Conservation (phyloP, 2,113 vertebrate genomes). For the Megaceryle maxima region DNA sequence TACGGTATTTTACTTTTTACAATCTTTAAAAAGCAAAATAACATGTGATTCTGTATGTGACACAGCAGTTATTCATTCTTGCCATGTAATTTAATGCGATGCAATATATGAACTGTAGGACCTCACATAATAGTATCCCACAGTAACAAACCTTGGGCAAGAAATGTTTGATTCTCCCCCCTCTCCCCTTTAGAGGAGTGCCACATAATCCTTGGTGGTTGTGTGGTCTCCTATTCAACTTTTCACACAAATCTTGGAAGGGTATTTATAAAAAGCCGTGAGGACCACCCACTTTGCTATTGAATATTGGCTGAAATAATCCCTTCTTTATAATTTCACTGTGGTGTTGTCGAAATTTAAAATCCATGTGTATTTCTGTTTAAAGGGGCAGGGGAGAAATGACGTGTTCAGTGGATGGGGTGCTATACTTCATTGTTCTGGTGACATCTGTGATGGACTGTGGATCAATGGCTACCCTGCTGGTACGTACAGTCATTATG, state of each 20-base stretch:
- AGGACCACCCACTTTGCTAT: slow-evolving; percentile 72
- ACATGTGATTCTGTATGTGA: not conserved
- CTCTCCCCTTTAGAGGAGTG: slow-evolving; percentile 7
- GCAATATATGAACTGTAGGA: slow-evolving; percentile 13
- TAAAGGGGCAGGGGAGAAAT: slow-evolving; percentile 75
- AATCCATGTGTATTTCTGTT: slow-evolving; percentile 43
- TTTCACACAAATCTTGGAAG: slow-evolving; percentile 64
- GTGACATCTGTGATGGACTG: slow-evolving; percentile 70
- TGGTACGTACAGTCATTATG: slow-evolving; percentile 60
- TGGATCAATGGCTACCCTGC: slow-evolving; percentile 72
- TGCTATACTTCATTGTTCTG: slow-evolving; percentile 64
- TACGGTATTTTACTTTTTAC: slow-evolving; percentile 14
- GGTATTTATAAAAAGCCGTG: slow-evolving; percentile 61
- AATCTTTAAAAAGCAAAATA: slow-evolving; percentile 15
- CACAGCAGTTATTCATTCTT: slow-evolving; percentile 18
- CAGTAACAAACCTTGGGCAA: slow-evolving; percentile 47
- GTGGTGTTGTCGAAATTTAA: slow-evolving; percentile 41
- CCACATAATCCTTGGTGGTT: slow-evolving; percentile 60
- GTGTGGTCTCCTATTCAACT: slow-evolving; percentile 67
- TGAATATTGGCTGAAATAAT: slow-evolving; percentile 66
- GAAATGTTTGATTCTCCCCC: slow-evolving; percentile 45
- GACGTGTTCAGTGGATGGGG: slow-evolving; percentile 69
- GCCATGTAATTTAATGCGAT: slow-evolving; percentile 14
- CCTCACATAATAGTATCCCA: slow-evolving; percentile 44
- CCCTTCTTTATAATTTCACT: slow-evolving; percentile 55